phyloP scores from a whole-genome alignment of 2,113 vertebrate species.

The Cairina moschata region DNA sequence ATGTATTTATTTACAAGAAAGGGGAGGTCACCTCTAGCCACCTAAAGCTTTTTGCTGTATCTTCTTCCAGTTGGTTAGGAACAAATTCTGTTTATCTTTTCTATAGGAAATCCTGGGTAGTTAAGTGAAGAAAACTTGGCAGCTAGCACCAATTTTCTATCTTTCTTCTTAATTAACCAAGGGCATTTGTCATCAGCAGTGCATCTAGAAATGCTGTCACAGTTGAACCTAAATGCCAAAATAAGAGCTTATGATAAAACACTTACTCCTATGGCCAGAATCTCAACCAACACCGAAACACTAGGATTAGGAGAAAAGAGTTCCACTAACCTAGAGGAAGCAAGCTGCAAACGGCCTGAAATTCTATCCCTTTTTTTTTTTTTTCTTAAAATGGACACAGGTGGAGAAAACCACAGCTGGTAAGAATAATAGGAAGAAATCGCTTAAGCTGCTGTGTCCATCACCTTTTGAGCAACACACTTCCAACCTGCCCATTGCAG shows the following conservation, averaged over 20 bases:
- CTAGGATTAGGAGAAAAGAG: not conserved
- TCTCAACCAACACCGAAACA: not conserved
- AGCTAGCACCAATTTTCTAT: conserved; percentile 44
- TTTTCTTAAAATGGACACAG: not conserved
- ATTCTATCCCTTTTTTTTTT: not conserved
- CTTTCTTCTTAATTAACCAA: not conserved
- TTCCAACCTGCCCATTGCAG: not conserved
- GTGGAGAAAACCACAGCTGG: not conserved
- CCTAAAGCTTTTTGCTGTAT: not conserved
- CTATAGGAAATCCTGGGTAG: conserved; percentile 36
- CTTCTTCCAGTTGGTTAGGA: conserved; percentile 34
- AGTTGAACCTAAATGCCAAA: not conserved
- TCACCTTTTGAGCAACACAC: not conserved
- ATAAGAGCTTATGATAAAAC: not conserved
- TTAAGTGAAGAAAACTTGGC: conserved; percentile 11
- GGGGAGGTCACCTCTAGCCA: not conserved
- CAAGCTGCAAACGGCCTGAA: not conserved
- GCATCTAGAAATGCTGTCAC: not conserved
- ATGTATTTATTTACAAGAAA: not conserved
- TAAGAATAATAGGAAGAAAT: not conserved
- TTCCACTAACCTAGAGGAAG: not conserved
- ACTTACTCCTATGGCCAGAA: not conserved
- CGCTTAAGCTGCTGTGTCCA: not conserved
- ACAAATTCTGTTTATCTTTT: not conserved
- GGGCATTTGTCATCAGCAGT: not conserved